These are phyloP conservation scores for Sisyra nigra DNA, from an alignment of 2,888 invertebrate species.

Conservation along the genomic window DNA sequence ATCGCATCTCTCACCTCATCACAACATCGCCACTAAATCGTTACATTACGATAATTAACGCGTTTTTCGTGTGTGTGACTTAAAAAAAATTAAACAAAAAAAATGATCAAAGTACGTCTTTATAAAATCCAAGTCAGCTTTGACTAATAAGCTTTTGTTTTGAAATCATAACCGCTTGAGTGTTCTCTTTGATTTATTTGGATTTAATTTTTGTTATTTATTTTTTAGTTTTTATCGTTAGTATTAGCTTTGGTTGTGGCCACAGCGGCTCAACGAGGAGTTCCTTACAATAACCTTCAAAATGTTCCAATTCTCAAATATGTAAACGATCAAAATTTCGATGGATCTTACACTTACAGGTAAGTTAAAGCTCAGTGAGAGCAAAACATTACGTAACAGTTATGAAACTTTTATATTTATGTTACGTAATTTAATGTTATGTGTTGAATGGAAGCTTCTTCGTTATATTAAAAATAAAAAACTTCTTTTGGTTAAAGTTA, in stretches of 20 bases:
- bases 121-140: conserved; percentile 3
- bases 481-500: conserved; percentile 27
- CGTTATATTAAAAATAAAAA: neutral
- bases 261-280: conserved; percentile 9
- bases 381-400: neutral
- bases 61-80: neutral
- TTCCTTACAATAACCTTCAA: conserved; percentile 11
- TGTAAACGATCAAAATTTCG: conserved; percentile 30
- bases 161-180: too few relatives aligned
- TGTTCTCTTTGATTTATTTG: neutral
- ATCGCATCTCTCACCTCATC: neutral
- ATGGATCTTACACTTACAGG: conserved; percentile 30
- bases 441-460: neutral
- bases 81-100: conserved; percentile 4
- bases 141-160: conserved; percentile 7
- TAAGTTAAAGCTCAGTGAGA: too few relatives aligned
- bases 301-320: conserved; percentile 33
- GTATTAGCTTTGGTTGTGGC: conserved; percentile 3
- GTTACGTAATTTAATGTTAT: too few relatives aligned
- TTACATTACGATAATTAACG: too few relatives aligned
- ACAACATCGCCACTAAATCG: neutral
- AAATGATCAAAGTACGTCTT: conserved; percentile 14
- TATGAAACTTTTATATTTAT: neutral
- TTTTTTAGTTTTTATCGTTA: neutral
- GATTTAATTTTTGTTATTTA: neutral